Evolutionary conservation across 1,140 invertebrate species (phyloP), one percentile per base, ranked within the genome.

Genomic region (Drosophila pallidifrons): DNA sequence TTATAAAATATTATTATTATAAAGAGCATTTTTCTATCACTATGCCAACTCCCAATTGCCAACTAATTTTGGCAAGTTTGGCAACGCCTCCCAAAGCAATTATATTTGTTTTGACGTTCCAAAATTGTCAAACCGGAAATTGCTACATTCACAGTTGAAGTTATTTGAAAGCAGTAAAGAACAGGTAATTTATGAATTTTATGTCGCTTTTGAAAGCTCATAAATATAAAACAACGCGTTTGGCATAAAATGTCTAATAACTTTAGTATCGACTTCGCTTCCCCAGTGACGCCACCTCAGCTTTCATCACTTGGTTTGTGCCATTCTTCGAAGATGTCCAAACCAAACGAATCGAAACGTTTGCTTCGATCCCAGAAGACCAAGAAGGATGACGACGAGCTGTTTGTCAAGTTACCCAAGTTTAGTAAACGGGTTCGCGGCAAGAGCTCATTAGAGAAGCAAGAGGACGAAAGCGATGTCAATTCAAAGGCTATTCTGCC

Each of bases 381-480:
- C 0, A 20, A 43, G 2, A 38, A 38, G 20, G 20, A 51, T 1
- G 66, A 83, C 0, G 64, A 78, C 2, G 83, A 88, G 8, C 63
- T 89, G 1, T 89, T 88, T 15, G 70, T 88, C 1, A 73, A 78
- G 38, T 16, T 75, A 8, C 85, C 83, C 1, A 46, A 52, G 3
- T 88, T 81, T 5, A 51, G 2, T 3, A 60, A 66, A 32, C 45
- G 11, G 0, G 8, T 13, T 1, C 59, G 11, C 1, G 10, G 0
- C 11, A 41, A 20, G 30, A 45, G 5, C 10, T 25, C 38, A 3
- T 3, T 25, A 1, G 13, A 46, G 2, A 32, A 1, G 2, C 7
- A 47, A 2, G 49, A 69, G 3, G 5, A 35, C 1, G 63, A 5
- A 1, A 7, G 25, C 8, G 13, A 54, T 13, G 46, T 0, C 38